A percentile compares a stretch with the other conserved stretches of the same genome.
Conservation (phyloP, 2,888 invertebrate genomes). For the Scrobipalpa atriplicella region DNA sequence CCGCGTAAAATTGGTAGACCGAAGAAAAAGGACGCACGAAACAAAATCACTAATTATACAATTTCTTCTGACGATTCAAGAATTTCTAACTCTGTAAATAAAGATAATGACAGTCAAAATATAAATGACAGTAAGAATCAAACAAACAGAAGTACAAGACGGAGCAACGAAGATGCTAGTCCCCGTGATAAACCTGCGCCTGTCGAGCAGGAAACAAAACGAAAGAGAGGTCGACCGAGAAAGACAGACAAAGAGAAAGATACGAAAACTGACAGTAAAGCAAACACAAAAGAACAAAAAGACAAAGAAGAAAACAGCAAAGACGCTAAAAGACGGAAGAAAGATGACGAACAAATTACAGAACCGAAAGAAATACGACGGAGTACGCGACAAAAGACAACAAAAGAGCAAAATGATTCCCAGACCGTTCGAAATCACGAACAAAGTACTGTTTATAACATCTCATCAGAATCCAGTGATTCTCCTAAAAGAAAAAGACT, state of each 20-base stretch:
- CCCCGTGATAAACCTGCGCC: constrained; percentile 18
- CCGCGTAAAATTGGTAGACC: not conserved
- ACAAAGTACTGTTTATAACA: constrained; percentile 60
- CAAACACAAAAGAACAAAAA: constrained; percentile 29
- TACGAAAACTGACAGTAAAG: constrained; percentile 30
- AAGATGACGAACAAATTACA: constrained; percentile 16
- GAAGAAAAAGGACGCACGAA: constrained; percentile 32
- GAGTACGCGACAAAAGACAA: constrained; percentile 55
- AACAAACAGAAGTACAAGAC: constrained; percentile 34
- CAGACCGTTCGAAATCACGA: constrained; percentile 40
- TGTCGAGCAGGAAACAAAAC: constrained; percentile 37
- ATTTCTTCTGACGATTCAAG: constrained; percentile 28
- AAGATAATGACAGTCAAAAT: constrained; percentile 25
- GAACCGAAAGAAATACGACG: constrained; percentile 45
- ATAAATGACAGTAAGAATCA: constrained; percentile 23
- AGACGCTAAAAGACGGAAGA: constrained; percentile 10
- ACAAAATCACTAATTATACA: constrained; percentile 31
- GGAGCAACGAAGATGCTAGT: constrained; percentile 30
- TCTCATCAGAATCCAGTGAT: constrained; percentile 58
- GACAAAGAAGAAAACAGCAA: not conserved
- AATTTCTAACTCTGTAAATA: not conserved
- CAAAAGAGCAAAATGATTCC: constrained; percentile 16
- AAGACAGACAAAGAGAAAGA: constrained; percentile 24
- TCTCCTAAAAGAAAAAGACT: constrained; percentile 48
- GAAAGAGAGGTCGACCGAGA: constrained; percentile 29